Base-by-base conservation (phyloP, 2,888 invertebrate species). In the Abrostola tripartita region DNA sequence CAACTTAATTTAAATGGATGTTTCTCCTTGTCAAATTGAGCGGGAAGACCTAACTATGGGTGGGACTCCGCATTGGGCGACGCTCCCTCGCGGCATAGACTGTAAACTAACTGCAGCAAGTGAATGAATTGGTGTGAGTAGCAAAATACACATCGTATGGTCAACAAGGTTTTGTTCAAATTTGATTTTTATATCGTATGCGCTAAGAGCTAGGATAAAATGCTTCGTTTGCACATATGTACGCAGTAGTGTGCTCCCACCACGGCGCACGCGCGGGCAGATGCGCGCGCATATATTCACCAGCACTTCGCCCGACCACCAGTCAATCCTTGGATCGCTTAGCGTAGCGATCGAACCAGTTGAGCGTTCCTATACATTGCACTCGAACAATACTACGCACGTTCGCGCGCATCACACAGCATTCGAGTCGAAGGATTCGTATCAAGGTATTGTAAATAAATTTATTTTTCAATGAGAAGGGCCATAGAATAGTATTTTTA, bases 201-300 rank as follows among this genome's bases (percentile, higher is more conserved):
- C 0, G 4, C 1, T 74, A 79, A 64, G 67, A 69, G 49, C 57
- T 56, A 70, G 36, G 50, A 42, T 44, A 54, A 12, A 35, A 7
- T 37, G 38, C 8, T n/a, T 40, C 7, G 40, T 53, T 54, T 61
- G 37, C 52, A 64, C 53, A 52, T 68, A 68, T 58, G 72, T 78
- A 82, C 77, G 81, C 81, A 80, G 79, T 73, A 73, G 68, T 68
- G 72, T 73, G 81, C 90, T 88, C 91, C 91, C 92, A 85, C 89
- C 91, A 89, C 88, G 14, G 77, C 92, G 91, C 91, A 91, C 51
- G 87, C 91, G 92, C 89, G 88, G 73, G 73, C 86, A 85, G 88
- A 88, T 92, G 93, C 93, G 93, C 91, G 91, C 93, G 92, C 92
- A 93, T 93, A 93, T 85, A 94, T 91, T 85, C 89, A 85, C 85